Conservation (phyloP, 2,113 vertebrate genomes). For the Tapirus terrestris region DNA sequence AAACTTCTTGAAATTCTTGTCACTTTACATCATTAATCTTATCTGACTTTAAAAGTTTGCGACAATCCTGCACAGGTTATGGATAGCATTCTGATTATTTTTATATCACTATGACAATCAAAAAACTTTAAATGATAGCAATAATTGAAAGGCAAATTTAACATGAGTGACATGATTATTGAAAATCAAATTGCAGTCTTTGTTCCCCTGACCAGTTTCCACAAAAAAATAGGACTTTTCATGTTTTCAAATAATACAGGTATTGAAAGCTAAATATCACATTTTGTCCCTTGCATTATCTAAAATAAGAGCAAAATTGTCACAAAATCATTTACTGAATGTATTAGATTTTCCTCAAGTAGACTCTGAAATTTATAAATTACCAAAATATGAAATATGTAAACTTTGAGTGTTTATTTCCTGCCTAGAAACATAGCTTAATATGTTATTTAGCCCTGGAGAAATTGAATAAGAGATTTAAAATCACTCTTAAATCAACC, state of each 20-base stretch:
- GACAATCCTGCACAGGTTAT: neutral
- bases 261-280: neutral
- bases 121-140: neutral
- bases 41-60: conserved; percentile 21
- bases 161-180: neutral
- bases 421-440: neutral
- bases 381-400: neutral
- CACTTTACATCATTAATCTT: neutral
- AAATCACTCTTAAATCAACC: conserved; percentile 19
- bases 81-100: neutral
- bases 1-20: neutral
- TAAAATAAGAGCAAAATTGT: neutral
- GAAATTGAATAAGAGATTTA: neutral
- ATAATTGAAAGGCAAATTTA: neutral
- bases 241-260: neutral
- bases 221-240: neutral
- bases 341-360: neutral
- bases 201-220: neutral
- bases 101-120: neutral
- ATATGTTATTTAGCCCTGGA: neutral
- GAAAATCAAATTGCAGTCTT: neutral
- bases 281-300: neutral
- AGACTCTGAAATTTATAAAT: neutral
- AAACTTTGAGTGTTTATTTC: neutral
- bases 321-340: neutral